Base-by-base conservation (phyloP, 2,113 vertebrate species). In the Myanophis thanlyinensis region DNA sequence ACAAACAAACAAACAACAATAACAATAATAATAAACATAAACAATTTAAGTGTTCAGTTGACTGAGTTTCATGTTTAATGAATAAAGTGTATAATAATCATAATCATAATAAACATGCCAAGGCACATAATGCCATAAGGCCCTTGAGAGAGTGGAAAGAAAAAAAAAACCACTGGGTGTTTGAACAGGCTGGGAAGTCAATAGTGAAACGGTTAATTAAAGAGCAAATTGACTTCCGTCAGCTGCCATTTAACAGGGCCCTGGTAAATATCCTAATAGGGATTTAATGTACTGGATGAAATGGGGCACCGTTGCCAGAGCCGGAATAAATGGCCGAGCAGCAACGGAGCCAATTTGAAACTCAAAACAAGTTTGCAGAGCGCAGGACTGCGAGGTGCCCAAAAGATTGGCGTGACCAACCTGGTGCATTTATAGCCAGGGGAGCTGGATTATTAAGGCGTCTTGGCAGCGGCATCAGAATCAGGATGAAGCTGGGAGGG, bases 181-280 rank as follows among this genome's bases (percentile, higher is more conserved):
- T 97, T 97, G 97, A 96, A 96, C 97, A 96, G 95, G 93, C 96
- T 93, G 95, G 96, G 95, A 95, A 95, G 97, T 97, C 96, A 96
- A 97, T 98, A 98, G 98, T 97, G n/a, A 97, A 96, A 96, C 95
- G 93, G 97, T 97, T 98, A 98, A 98, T 98, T 98, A 95, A 96
- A 97, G 94, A 97, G 94, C 95, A 98, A 97, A 98, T 90, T 97
- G 97, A 97, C 97, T 97, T 97, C 97, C 96, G 95, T 95, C 93
- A 96, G 95, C 95, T 92, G 92, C 92, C 94, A 48, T 93, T 95
- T 94, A 96, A 40, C 94, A 88, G 27, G 85, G 15, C 54, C 91
- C 95, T 0, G 54, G 96, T 93, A 97, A 97, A 97, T 97, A 97
- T 92, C 91, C 94, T 96, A 96, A 97, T 97, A 97, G 96, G 95